Evolutionary conservation across 2,888 invertebrate genomes (phyloP).

Genomic region (Crematogaster levior): DNA sequence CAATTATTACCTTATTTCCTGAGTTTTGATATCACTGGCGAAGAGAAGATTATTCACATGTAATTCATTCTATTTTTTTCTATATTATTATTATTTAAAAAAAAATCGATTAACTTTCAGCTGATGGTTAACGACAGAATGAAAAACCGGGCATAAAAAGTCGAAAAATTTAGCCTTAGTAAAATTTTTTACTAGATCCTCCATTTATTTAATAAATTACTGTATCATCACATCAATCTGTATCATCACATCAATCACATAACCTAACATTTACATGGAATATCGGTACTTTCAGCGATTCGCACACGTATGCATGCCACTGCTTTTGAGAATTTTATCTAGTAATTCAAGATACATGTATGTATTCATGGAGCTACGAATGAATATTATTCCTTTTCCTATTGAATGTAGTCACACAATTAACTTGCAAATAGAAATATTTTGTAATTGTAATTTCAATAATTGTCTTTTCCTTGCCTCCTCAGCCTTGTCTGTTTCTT

Average conservation of each 20-base stretch:
- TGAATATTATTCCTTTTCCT: neutral
- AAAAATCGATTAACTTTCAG: no score
- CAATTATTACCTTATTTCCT: no score
- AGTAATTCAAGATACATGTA: neutral
- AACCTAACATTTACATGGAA: neutral
- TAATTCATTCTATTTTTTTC: no score
- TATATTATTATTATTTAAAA: no score
- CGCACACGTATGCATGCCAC: neutral
- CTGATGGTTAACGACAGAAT: no score
- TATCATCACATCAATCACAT: no score
- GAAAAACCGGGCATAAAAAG: no score
- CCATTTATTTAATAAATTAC: neutral
- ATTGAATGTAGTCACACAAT: neutral
- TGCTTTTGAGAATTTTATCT: neutral
- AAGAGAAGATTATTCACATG: no score
- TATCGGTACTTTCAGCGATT: neutral
- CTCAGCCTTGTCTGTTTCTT: neutral
- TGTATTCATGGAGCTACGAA: neutral
- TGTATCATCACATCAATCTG: no score
- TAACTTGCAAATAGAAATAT: neutral
- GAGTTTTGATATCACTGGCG: no score
- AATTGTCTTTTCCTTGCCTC: neutral
- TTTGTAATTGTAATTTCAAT: neutral
- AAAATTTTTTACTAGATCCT: neutral
- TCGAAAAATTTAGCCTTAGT: neutral